These are phyloP conservation scores for Phyllotreta striolata DNA, from an alignment of 2,888 invertebrate genomes.

Conservation along the genomic window DNA sequence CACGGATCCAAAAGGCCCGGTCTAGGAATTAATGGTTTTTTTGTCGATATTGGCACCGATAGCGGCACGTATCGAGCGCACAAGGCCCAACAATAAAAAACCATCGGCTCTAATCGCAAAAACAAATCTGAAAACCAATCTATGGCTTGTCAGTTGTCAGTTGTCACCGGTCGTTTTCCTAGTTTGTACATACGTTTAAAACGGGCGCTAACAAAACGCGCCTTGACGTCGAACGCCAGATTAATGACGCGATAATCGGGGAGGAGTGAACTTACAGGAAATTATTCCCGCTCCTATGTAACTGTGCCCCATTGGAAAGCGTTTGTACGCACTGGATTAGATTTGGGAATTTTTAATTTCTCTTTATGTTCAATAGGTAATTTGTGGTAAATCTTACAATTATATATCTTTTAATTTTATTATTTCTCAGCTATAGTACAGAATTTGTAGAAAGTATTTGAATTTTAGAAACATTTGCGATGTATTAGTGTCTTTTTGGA, in stretches of 20 bases:
- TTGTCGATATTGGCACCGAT: conserved; percentile 18
- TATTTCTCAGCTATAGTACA: too few relatives aligned
- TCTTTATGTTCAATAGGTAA: too few relatives aligned
- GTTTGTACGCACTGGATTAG: conserved; percentile 3
- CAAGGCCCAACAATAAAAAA: conserved; percentile 22
- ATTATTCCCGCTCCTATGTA: conserved; percentile 29
- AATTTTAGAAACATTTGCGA: too few relatives aligned
- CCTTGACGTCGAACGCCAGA: conserved; percentile 57
- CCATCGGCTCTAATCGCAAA: conserved; percentile 46
- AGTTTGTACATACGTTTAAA: conserved; percentile 54
- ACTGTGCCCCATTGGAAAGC: conserved; percentile 19
- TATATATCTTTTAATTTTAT: too few relatives aligned
- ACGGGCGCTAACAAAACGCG: conserved; percentile 55
- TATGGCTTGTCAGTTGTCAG: conserved; percentile 59
- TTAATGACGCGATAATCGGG: conserved; percentile 58
- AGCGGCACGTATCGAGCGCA: conserved; percentile 19
- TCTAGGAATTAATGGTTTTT: conserved; percentile 19
- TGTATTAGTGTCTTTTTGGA: too few relatives aligned
- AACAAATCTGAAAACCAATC: conserved; percentile 58
- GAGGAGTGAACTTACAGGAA: conserved; percentile 44
- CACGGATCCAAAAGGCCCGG: conserved; percentile 23
- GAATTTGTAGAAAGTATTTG: too few relatives aligned
- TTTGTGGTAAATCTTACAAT: too few relatives aligned
- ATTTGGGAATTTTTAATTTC: conserved; percentile 3
- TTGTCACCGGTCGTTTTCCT: conserved; percentile 58